phyloP scores from a whole-genome alignment of 2,888 invertebrate genomes.

The Merodon equestris region DNA sequence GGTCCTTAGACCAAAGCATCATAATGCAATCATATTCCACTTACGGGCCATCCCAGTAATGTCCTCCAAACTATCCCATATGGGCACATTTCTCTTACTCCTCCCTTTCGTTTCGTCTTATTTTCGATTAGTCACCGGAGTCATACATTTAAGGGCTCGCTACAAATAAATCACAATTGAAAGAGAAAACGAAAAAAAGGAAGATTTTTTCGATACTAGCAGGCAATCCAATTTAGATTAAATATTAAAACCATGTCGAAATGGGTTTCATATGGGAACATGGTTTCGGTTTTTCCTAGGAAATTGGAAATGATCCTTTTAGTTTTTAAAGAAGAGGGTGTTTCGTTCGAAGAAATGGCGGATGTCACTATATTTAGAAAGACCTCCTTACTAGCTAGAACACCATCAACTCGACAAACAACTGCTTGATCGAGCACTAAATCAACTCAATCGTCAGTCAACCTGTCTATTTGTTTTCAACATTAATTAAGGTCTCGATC shows the following conservation, averaged over 20 bases:
- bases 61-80: conserved; percentile 50
- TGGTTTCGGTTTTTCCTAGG: too few species aligned
- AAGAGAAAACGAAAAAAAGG: neutral
- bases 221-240: conserved; percentile 59
- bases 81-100: conserved; percentile 54
- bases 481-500: conserved; percentile 62
- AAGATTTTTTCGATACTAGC: conserved; percentile 8
- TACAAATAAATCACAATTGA: conserved; percentile 60
- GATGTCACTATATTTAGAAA: too few species aligned
- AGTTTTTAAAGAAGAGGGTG: neutral
- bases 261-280: conserved; percentile 22
- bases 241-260: conserved; percentile 60
- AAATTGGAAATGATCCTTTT: neutral
- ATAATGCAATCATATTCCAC: conserved; percentile 65
- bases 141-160: conserved; percentile 43
- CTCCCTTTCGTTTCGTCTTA: too few species aligned
- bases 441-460: conserved; percentile 59
- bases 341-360: too few species aligned
- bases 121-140: conserved; percentile 50
- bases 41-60: conserved; percentile 47
- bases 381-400: too few species aligned
- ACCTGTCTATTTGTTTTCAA: conserved; percentile 45
- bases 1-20: conserved; percentile 44
- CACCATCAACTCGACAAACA: too few species aligned
- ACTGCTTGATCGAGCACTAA: conserved; percentile 21